Evolutionary conservation across 2,113 vertebrate genomes (phyloP).

Genomic region (Oceanites oceanicus): DNA sequence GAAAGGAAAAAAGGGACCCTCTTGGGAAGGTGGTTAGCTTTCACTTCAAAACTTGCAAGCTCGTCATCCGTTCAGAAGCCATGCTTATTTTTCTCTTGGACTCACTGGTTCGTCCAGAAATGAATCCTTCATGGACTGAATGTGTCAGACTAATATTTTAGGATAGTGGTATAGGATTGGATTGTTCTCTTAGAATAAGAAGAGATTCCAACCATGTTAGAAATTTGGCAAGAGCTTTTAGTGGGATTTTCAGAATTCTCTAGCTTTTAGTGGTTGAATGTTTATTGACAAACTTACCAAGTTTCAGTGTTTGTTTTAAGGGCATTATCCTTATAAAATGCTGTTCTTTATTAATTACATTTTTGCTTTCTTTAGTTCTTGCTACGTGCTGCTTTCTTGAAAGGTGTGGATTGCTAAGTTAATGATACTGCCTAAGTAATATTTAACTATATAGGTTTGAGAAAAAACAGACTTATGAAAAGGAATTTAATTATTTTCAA

Average conservation of each 20-base stretch:
- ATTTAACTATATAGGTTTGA: background rate
- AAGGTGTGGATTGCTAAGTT: background rate
- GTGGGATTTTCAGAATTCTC: background rate
- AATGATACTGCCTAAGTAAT: background rate
- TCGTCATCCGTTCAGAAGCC: background rate
- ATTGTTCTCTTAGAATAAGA: background rate
- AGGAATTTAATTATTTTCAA: conserved; percentile 41
- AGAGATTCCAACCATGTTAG: background rate
- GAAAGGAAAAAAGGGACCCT: background rate
- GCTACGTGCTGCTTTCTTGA: background rate
- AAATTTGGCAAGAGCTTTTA: background rate
- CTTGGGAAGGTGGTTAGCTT: background rate
- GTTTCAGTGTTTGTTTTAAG: background rate
- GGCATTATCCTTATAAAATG: background rate
- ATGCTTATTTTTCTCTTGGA: background rate
- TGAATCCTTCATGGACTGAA: background rate
- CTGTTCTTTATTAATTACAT: background rate
- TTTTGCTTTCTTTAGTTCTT: background rate
- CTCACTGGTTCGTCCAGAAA: background rate
- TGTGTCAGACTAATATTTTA: background rate
- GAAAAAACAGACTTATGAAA: background rate
- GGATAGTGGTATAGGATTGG: background rate
- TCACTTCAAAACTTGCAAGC: background rate
- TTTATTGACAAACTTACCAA: background rate
- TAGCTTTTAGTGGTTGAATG: background rate